A percentile compares a stretch with the other conserved stretches of the same genome.
Conservation (phyloP, 2,113 vertebrate genomes). For the Erinaceus europaeus region DNA sequence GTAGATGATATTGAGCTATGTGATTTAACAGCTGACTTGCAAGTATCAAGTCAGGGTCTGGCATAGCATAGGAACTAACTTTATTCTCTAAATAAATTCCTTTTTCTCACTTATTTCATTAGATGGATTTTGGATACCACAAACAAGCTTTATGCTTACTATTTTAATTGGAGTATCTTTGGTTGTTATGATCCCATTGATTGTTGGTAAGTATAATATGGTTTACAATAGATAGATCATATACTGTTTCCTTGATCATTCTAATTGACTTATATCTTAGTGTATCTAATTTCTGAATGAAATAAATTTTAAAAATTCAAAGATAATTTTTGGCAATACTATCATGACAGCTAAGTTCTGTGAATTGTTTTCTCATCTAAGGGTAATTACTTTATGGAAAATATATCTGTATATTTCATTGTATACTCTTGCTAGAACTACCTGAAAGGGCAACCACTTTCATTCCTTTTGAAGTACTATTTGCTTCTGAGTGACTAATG, state of each 20-base stretch:
- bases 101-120: constrained; percentile 54
- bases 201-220: constrained; percentile 76
- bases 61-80: not conserved
- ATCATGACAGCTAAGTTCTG: not conserved
- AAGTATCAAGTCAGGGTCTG: not conserved
- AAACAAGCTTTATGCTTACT: constrained; percentile 47
- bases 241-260: not conserved
- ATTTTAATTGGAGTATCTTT: constrained; percentile 64
- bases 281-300: not conserved
- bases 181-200: constrained; percentile 54
- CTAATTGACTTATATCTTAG: not conserved
- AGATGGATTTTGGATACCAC: constrained; percentile 57
- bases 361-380: not conserved
- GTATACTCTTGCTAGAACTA: not conserved
- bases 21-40: not conserved
- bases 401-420: not conserved
- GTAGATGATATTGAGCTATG: not conserved
- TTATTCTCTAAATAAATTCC: constrained; percentile 16
- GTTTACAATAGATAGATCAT: constrained; percentile 29
- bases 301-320: constrained; percentile 16
- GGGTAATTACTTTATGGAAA: not conserved
- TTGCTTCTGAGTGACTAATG: not conserved
- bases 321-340: not conserved
- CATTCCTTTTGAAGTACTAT: not conserved
- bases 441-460: not conserved